phyloP scores from a whole-genome alignment of 2,113 vertebrate species.

The Aviceda subcristata region DNA sequence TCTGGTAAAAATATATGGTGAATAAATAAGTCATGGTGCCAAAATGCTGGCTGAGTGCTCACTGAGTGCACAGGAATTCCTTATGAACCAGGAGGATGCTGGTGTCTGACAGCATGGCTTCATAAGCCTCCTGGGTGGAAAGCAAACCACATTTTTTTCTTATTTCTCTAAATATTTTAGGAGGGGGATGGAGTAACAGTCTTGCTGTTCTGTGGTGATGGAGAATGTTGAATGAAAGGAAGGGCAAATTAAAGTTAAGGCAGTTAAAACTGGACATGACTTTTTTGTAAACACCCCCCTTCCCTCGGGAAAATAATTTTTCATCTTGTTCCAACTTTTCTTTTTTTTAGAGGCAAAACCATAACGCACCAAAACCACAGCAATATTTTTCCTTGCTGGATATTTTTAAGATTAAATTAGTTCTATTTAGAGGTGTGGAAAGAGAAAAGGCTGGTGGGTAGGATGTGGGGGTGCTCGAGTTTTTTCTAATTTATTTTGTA shows the following conservation, averaged over 20 bases:
- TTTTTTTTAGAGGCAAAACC: neutral
- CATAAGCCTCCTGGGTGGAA: neutral
- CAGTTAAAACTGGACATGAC: neutral
- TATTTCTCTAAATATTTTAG: neutral
- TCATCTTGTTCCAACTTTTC: neutral
- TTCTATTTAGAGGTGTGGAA: neutral
- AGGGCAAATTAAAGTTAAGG: neutral
- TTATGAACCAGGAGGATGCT: neutral
- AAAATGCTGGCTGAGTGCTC: neutral
- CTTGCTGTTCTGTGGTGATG: neutral
- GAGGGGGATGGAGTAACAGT: neutral
- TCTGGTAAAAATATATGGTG: neutral
- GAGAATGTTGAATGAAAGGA: neutral
- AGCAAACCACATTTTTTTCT: neutral
- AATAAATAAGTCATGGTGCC: neutral
- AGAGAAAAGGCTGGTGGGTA: neutral
- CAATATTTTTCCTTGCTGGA: neutral
- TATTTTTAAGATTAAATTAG: neutral
- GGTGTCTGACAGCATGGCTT: neutral
- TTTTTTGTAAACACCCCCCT: neutral
- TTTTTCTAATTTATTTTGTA: neutral
- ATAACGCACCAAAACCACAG: rapidly evolving
- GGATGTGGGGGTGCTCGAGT: neutral
- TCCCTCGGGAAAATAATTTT: neutral
- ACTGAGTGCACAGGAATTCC: neutral